phyloP scores from a whole-genome alignment of 2,113 vertebrate species.

The Eurystomus gularis region DNA sequence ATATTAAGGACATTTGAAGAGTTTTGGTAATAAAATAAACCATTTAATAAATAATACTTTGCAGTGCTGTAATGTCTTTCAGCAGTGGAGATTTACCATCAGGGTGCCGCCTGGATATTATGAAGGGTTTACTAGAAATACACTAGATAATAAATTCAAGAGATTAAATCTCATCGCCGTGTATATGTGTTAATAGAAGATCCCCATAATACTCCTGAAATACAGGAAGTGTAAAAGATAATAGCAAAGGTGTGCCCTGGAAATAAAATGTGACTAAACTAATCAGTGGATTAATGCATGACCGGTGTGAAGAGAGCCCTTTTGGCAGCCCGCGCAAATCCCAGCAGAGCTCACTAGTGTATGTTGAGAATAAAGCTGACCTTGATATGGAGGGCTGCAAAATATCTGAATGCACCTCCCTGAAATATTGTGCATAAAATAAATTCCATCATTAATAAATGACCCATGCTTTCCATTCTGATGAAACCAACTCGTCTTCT shows the following conservation, averaged over 20 bases:
- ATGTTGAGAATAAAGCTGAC: neutral
- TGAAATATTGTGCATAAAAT: neutral
- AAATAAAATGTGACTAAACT: constrained; percentile 36
- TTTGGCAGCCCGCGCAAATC: neutral
- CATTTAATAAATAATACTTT: constrained; percentile 36
- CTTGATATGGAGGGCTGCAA: neutral
- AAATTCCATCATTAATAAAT: neutral
- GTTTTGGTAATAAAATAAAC: constrained; percentile 40
- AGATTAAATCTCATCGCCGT: constrained; percentile 18
- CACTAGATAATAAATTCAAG: constrained; percentile 40
- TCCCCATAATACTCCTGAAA: neutral
- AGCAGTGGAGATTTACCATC: neutral
- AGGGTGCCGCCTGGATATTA: neutral
- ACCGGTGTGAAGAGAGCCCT: neutral
- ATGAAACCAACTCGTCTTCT: neutral
- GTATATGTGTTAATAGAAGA: constrained; percentile 42
- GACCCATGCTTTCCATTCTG: neutral
- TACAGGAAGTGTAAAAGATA: constrained; percentile 12
- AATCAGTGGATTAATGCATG: constrained; percentile 12
- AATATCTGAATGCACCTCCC: neutral
- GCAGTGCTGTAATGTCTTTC: neutral
- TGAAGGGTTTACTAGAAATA: constrained; percentile 35
- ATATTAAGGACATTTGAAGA: constrained; percentile 10
- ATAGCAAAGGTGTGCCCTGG: neutral
- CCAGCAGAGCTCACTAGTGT: neutral